These are phyloP conservation scores for Drosophila gaucha DNA, from an alignment of 2,888 invertebrate genomes.

Conservation along the genomic window DNA sequence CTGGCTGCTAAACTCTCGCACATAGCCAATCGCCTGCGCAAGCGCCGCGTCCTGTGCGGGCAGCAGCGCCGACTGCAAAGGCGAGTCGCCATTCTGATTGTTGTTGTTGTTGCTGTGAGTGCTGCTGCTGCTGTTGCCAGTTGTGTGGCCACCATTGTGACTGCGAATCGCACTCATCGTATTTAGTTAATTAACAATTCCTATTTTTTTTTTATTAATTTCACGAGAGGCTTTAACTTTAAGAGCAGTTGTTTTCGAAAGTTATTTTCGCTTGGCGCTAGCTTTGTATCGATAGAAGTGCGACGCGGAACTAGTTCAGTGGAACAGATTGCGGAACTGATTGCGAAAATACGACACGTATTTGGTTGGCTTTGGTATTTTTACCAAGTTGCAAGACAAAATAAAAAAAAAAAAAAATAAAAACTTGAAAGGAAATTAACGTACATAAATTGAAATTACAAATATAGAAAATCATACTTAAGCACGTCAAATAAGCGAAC, in stretches of 20 bases:
- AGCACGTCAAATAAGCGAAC: no score
- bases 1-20: conserved; percentile 80
- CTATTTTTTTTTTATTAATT: not conserved
- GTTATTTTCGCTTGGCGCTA: conserved; percentile 28
- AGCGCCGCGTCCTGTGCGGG: conserved; percentile 49
- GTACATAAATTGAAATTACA: no score
- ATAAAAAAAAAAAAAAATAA: not conserved
- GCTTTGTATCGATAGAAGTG: conserved; percentile 19
- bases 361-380: not conserved
- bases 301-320: conserved; percentile 16
- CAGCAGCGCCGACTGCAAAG: conserved; percentile 12
- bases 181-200: not conserved
- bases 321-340: not conserved
- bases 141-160: conserved; percentile 18
- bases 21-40: conserved; percentile 73
- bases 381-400: no score
- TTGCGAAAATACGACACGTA: not conserved
- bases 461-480: no score
- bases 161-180: conserved; percentile 40
- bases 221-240: not conserved
- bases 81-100: conserved; percentile 49
- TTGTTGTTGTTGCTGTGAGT: conserved; percentile 27
- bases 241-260: conserved; percentile 46
- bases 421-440: no score
- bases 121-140: not conserved